Base-by-base conservation (phyloP, 35 echinoderm and acorn worm species). In the Heliocidaris erythrogramma region DNA sequence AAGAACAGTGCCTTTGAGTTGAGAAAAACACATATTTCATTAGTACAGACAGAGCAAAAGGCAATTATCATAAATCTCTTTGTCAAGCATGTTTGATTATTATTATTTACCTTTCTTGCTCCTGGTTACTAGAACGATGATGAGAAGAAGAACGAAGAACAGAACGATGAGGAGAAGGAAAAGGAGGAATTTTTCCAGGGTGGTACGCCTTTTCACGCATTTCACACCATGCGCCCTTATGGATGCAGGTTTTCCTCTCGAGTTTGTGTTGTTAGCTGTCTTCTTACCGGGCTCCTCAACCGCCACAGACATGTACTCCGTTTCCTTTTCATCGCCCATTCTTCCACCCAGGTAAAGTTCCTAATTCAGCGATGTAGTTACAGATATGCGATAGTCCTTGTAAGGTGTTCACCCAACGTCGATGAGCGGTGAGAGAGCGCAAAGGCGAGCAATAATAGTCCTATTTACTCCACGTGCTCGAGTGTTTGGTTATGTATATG, bases 221-320 rank as follows among this genome's bases (percentile, higher is more conserved):
- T 86, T 86, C 21, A 49, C 35, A 5, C 94, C 49, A 47, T 89
- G 87, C 21, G 87, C 87, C 29, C 87, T 32, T 14, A 89, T 32
- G 12, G 87, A 89, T 48, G 87, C 14, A 78, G 65, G 17, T 78
- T 78, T 78, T 9, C 47, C 47, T 48, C 87, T 89, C 32, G 87
- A 32, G 47, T 89, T 89, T 30, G 48, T 86, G 29, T n/a, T 87
- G 30, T 71, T 94, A 9, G 94, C 78, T 31, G 94, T 30, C 47
- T 95, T 95, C 30, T 88, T 88, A 9, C 94, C 94, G 13, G 78
- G 71, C 48, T 86, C 94, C 85, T 95, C 85, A 85, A 87, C 94
- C 47, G 85, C 78, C 31, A 95, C 86, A 86, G 94, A 95, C 32
- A 95, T 49, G 50, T 95, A 95, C 85, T 95, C 94, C 9, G 86